phyloP scores from a whole-genome alignment of 2,113 vertebrate genomes.

The Physeter macrocephalus region DNA sequence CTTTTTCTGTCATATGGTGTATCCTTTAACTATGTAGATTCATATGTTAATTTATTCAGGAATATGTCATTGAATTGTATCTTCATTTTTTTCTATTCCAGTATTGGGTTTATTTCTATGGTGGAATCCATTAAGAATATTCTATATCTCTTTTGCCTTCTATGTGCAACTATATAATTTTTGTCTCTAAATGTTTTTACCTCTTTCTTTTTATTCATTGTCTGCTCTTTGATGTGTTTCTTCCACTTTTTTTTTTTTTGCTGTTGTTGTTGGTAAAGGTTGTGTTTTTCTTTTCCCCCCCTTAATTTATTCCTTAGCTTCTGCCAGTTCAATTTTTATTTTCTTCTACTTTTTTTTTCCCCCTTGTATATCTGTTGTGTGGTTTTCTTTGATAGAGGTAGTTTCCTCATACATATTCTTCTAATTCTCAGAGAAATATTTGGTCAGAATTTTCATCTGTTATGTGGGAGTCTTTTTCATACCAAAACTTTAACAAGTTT shows the following conservation, averaged over 20 bases:
- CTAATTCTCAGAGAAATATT: background rate
- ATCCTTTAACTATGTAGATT: background rate
- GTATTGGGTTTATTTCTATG: background rate
- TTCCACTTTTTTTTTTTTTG: background rate
- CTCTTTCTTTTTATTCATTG: background rate
- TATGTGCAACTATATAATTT: background rate
- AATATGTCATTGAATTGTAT: background rate
- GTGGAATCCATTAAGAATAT: background rate
- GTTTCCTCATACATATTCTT: background rate
- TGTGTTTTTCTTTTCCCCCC: background rate
- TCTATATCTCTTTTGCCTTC: background rate
- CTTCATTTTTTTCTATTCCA: background rate
- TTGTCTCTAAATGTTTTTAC: background rate
- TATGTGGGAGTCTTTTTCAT: background rate
- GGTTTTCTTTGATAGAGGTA: background rate
- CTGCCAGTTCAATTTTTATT: background rate
- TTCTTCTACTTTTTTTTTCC: background rate
- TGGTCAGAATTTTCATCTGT: background rate
- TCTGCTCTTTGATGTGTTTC: background rate
- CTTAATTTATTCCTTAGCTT: background rate
- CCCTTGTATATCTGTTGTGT: background rate
- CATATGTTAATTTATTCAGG: background rate
- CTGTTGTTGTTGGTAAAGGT: background rate
- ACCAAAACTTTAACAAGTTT: background rate
- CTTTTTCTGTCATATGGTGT: background rate